phyloP scores from a whole-genome alignment of 2,113 vertebrate genomes.

The Calonectris borealis region DNA sequence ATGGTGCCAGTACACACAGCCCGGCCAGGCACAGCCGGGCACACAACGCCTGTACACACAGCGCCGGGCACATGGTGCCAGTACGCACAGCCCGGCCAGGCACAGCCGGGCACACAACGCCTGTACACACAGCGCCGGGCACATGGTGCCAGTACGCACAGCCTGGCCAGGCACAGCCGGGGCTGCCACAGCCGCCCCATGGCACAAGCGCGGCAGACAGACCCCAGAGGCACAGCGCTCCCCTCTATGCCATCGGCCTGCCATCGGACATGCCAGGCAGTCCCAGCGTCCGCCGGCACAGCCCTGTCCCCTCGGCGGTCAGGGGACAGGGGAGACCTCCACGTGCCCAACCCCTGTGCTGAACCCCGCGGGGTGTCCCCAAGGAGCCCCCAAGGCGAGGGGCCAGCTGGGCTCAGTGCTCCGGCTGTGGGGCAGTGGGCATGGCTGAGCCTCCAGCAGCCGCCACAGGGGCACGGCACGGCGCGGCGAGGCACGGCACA shows the following conservation, averaged over 20 bases:
- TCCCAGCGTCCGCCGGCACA: rapidly evolving
- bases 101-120: not conserved
- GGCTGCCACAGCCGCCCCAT: not conserved
- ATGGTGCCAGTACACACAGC: too few relatives aligned
- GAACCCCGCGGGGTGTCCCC: rapidly evolving
- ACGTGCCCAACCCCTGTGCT: not conserved
- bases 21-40: not conserved
- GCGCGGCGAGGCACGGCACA: rapidly evolving
- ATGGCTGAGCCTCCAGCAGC: rapidly evolving
- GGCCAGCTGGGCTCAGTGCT: not conserved
- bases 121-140: not conserved
- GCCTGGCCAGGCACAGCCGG: not conserved
- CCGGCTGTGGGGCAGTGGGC: not conserved
- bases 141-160: too few relatives aligned
- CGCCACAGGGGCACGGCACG: rapidly evolving
- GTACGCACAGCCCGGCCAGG: not conserved
- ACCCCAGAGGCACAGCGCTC: rapidly evolving
- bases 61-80: not conserved
- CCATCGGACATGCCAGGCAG: not conserved
- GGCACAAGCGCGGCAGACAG: not conserved
- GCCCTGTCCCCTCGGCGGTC: not conserved
- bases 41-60: too few relatives aligned
- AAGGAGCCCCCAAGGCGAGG: not conserved
- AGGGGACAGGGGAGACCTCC: not conserved
- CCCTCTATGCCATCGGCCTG: not conserved